Evolutionary conservation across 1,140 invertebrate genomes (phyloP), one percentile per base, ranked within the genome.

Genomic region (Pogonognathellus flavescens): DNA sequence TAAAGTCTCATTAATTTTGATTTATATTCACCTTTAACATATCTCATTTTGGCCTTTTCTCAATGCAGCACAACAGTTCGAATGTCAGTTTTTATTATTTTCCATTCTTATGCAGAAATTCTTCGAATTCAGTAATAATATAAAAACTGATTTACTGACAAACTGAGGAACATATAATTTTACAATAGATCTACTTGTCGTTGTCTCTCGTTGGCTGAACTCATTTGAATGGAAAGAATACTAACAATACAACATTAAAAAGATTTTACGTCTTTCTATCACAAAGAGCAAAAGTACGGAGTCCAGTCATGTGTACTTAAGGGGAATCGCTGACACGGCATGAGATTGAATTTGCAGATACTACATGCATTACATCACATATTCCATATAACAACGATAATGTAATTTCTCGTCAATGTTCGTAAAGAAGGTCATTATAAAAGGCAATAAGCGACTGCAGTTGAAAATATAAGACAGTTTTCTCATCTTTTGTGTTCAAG

Each of bases 201-300:
- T 25, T 66, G 22, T 66, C 25, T 66, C 14, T 13, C 1, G 11
- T 31, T 20, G 22, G 8, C 18, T 18, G 11, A 22, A 66, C 22
- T 25, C 62, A 66, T 66, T 66, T 66, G 62, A 66, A 66, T 66
- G 22, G 20, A 66, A 25, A 66, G 62, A 66, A 66, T 20, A 20
- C 62, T 25, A 66, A 66, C 62, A 66, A 66, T 66, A 66, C 25
- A 76, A 50, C 25, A 76, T 76, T 76, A 76, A 76, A 76, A 76
- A 49, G 25, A 49, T 76, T 76, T 76, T 76, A 76, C 49, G 70
- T n/a, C 31, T 49, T 76, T 76, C n/a, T 31, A 25, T 76, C 70
- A 50, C 49, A 31, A 76, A 76, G 41, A 49, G 31, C 49, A 76
- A 76, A 76, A 76, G 70, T 76, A 41, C 13, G 41, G 70, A 50